phyloP scores from a whole-genome alignment of 1,140 invertebrate species.

The Drosophila equinoxialis region DNA sequence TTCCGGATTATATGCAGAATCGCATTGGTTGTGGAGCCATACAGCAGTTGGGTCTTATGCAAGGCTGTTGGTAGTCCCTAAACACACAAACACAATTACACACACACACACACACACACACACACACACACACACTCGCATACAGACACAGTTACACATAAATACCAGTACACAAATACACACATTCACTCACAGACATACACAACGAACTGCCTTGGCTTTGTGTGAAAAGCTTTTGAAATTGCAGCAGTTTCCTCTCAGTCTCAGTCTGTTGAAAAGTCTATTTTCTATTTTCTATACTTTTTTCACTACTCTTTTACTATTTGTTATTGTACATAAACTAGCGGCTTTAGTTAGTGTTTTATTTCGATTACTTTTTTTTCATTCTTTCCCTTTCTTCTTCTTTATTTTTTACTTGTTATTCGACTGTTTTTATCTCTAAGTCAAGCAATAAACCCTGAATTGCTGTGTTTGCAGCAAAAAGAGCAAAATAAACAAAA shows the following conservation, averaged over 20 bases:
- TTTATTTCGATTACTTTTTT: constrained; percentile 17
- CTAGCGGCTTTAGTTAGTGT: constrained; percentile 47
- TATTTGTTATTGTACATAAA: constrained; percentile 59
- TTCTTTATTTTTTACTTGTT: background rate
- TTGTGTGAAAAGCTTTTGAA: constrained; percentile 46
- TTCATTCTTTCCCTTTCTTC: constrained; percentile 25
- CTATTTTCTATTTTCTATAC: background rate
- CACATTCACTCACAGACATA: background rate
- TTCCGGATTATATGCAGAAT: constrained; percentile 86
- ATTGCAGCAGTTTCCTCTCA: constrained; percentile 41
- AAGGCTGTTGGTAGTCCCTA: constrained; percentile 75
- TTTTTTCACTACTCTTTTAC: constrained; percentile 28
- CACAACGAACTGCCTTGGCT: constrained; percentile 26
- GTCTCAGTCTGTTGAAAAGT: constrained; percentile 27
- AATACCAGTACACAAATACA: background rate
- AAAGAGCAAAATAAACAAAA: background rate
- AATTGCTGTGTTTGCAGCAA: constrained; percentile 15
- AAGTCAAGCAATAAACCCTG: constrained; percentile 63
- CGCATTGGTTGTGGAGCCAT: constrained; percentile 86
- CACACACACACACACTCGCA: constrained; percentile 2
- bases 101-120: constrained; percentile 1
- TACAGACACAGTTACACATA: background rate
- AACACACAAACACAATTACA: background rate
- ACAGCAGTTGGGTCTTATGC: constrained; percentile 84
- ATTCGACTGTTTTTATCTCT: constrained; percentile 54